Conservation (phyloP, 2,113 vertebrate genomes). For the Phalacrocorax carbo region DNA sequence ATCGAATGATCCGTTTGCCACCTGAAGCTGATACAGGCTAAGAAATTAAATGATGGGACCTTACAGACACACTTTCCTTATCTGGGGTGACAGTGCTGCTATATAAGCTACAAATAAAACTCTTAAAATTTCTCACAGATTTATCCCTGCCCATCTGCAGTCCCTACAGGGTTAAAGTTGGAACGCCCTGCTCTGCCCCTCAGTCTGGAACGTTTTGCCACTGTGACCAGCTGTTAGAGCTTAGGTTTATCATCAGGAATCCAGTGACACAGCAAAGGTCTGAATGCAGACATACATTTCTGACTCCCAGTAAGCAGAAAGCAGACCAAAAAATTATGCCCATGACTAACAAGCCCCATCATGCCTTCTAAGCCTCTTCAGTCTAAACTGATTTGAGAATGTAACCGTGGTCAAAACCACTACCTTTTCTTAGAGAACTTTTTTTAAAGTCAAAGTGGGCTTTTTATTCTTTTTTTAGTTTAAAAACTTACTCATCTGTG, state of each 20-base stretch:
- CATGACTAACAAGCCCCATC: constrained; percentile 37
- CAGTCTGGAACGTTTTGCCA: not conserved
- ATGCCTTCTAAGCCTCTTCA: not conserved
- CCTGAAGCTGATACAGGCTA: not conserved
- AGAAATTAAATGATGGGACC: not conserved
- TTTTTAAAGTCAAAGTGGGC: not conserved
- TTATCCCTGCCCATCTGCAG: not conserved
- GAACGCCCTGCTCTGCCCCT: not conserved
- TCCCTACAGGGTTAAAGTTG: not conserved
- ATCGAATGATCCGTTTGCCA: not conserved
- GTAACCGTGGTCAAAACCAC: not conserved
- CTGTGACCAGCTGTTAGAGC: constrained; percentile 16
- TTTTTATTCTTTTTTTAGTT: not conserved
- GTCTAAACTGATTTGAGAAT: not conserved
- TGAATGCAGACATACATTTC: not conserved
- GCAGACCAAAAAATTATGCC: not conserved
- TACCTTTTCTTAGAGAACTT: not conserved
- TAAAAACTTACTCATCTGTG: not conserved
- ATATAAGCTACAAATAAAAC: not conserved
- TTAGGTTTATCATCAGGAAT: constrained; percentile 26
- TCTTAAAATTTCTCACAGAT: not conserved
- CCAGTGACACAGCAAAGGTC: constrained; percentile 33
- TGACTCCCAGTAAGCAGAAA: not conserved
- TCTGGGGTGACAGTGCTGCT: not conserved
- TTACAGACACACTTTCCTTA: not conserved